Percentiles rank a stretch among this genome's conserved stretches.
These are phyloP conservation scores for Periophthalmus modestus DNA, from an alignment of 2,113 vertebrate species.

Conservation along the genomic window DNA sequence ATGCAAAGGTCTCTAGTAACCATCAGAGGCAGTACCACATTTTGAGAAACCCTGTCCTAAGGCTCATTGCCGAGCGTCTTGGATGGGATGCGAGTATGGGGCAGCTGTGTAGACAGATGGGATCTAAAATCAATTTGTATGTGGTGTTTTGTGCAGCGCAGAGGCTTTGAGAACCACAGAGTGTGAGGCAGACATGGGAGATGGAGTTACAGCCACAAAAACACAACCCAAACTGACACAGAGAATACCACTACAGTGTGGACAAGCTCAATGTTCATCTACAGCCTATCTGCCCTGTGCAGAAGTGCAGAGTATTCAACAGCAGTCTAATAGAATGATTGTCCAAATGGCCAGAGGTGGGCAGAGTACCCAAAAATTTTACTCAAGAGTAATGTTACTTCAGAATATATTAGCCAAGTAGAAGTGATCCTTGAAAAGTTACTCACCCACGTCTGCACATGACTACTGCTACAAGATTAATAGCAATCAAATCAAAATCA, in stretches of 20 bases:
- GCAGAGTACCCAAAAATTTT: too few relatives aligned
- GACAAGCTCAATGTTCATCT: conserved; percentile 54
- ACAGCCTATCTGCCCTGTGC: too few relatives aligned
- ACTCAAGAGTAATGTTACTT: too few relatives aligned
- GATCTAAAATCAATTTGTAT: conserved; percentile 69
- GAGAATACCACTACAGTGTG: conserved; percentile 31
- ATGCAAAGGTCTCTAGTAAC: too few relatives aligned
- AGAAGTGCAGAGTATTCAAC: conserved; percentile 60
- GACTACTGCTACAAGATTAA: too few relatives aligned
- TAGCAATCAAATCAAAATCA: too few relatives aligned
- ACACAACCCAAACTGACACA: conserved; percentile 54
- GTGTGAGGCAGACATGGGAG: conserved; percentile 58
- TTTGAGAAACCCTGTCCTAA: too few relatives aligned
- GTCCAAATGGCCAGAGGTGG: conserved; percentile 2
- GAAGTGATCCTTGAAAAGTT: too few relatives aligned
- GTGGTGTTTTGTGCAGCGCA: conserved; percentile 57
- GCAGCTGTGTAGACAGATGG: conserved; percentile 54
- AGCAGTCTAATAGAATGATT: conserved; percentile 40
- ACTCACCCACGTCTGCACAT: too few relatives aligned
- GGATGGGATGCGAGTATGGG: conserved; percentile 24
- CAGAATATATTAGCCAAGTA: too few relatives aligned
- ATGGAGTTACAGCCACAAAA: conserved; percentile 62
- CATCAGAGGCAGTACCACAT: too few relatives aligned
- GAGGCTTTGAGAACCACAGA: conserved; percentile 52
- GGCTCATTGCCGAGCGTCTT: background rate